Base-by-base conservation (phyloP, 2,888 invertebrate genomes). In the Tinea pellionella region DNA sequence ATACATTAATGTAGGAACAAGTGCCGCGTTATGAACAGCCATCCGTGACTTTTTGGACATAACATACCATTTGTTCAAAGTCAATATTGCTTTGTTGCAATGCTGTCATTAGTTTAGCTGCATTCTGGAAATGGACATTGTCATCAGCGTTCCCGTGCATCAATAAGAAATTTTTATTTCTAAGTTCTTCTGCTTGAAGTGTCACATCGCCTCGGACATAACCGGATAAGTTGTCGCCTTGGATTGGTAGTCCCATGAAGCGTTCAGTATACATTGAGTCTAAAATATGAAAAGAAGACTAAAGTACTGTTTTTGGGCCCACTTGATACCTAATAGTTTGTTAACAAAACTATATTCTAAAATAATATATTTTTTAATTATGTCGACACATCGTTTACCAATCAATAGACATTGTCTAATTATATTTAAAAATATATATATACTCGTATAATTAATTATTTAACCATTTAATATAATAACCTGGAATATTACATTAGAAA, bases 181-280 rank as follows among this genome's bases (percentile, higher is more conserved):
- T 80, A 62, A 98, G 92, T 61, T 91, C 91, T 6, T 91, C 89
- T 0, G 90, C 90, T 7, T 90, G 78, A 18, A 89, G 80, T 0
- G 92, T 91, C 13, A 96, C 90, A 78, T 95, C 94, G 58, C 94
- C 92, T 0, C 88, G 89, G 59, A 91, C 83, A 77, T 97, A 97
- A 24, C 93, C 93, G 0, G 72, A 63, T 32, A 90, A 69, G 75
- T 97, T 96, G 71, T 96, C 95, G 1, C 91, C 89, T 0, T 69
- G 71, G 0, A 90, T 92, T 0, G 95, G 95, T 51, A 93, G 77
- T 0, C 96, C 96, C 98, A 98, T 97, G 78, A 93, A 97, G 9
- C 97, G 89, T 74, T 98, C 98, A 0, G 97, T 97, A 77, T 97
- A 98, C 69, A 96, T 95, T 0, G 97, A 93, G 74, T 98, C 97